phyloP scores from a whole-genome alignment of 2,113 vertebrate species.

The Lamprologus lemairii region DNA sequence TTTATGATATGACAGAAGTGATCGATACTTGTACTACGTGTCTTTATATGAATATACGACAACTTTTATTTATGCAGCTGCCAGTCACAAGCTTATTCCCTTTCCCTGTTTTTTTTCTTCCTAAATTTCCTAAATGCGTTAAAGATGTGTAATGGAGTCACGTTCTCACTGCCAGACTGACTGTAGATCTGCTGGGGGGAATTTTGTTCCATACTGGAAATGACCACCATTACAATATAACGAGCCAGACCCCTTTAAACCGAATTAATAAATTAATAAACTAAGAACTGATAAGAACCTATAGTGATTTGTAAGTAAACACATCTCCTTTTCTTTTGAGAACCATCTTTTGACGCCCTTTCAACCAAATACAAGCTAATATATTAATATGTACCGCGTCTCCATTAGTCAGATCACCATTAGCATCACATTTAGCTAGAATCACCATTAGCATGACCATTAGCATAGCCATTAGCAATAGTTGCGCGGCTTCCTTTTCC shows the following conservation, averaged over 20 bases:
- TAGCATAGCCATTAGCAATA: background rate
- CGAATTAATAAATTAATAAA: background rate
- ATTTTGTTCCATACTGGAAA: background rate
- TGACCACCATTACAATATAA: background rate
- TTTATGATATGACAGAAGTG: slow-evolving; percentile 6
- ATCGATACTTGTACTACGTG: slow-evolving; percentile 1
- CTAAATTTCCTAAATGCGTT: background rate
- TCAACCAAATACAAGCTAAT: background rate
- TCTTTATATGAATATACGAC: slow-evolving; percentile 30
- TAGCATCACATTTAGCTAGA: background rate
- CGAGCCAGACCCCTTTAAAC: background rate
- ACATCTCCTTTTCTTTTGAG: background rate
- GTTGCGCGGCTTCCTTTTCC: background rate
- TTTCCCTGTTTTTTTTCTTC: background rate
- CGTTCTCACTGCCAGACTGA: background rate
- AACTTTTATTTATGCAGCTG: slow-evolving; percentile 47
- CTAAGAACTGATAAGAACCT: background rate
- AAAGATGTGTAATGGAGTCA: background rate
- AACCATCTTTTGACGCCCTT: background rate
- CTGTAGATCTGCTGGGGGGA: background rate
- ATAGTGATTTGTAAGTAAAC: background rate
- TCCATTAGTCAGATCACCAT: background rate
- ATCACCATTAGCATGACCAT: background rate
- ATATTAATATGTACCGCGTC: background rate
- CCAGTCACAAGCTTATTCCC: slow-evolving; percentile 5